Percentiles rank a stretch among this genome's conserved stretches.
These are phyloP conservation scores for Galaxea fascicularis DNA, from an alignment of 92 coral and sea anemone genomes.

Conservation along the genomic window DNA sequence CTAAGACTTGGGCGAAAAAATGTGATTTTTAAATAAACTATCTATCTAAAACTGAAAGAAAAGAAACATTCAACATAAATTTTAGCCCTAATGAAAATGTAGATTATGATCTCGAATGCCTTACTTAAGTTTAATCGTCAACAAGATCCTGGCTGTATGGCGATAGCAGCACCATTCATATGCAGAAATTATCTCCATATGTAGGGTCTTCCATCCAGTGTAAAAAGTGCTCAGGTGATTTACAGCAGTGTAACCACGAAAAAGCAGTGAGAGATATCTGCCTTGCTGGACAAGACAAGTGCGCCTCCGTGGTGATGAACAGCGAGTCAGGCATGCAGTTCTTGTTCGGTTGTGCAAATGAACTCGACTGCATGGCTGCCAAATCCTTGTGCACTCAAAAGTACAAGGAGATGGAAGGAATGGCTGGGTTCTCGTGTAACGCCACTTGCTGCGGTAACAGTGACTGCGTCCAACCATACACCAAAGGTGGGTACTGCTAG, in stretches of 20 bases:
- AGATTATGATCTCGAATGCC: too few relatives aligned
- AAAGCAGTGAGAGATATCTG: neutral
- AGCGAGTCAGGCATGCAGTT: slow-evolving; percentile 5
- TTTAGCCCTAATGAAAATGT: too few relatives aligned
- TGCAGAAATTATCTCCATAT: neutral
- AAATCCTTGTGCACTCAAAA: neutral
- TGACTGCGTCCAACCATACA: neutral
- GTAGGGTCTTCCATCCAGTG: slow-evolving; percentile 12
- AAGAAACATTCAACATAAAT: neutral
- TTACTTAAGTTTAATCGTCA: too few relatives aligned
- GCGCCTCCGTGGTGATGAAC: slow-evolving; percentile 5
- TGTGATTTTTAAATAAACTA: too few relatives aligned
- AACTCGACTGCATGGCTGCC: slow-evolving; percentile 10
- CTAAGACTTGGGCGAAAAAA: too few relatives aligned
- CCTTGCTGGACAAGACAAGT: neutral
- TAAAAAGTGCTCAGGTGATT: slow-evolving; percentile 14
- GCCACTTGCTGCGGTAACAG: slow-evolving; percentile 8
- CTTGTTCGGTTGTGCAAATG: slow-evolving; percentile 1
- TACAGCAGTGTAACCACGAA: neutral
- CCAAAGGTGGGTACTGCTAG: neutral
- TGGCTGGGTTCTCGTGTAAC: neutral
- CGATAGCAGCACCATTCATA: neutral
- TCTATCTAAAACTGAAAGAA: too few relatives aligned
- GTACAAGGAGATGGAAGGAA: neutral
- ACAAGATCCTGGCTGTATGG: neutral